Evolutionary conservation across 1,140 invertebrate genomes (phyloP).

Genomic region (Aphidius gifuensis): DNA sequence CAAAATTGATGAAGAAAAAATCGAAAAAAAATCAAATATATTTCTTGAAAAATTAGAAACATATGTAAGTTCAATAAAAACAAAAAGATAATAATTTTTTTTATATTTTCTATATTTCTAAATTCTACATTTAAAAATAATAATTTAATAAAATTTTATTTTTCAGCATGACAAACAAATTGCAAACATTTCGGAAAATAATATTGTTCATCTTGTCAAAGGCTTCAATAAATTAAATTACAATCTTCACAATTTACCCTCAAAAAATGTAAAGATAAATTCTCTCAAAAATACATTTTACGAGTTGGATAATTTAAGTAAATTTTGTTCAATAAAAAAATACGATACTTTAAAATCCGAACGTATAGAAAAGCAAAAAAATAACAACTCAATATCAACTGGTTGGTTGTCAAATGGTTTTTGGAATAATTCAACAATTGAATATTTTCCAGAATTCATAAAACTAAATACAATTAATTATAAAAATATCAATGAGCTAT

Average conservation of each 20-base stretch:
- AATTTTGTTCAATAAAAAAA: constrained; percentile 19
- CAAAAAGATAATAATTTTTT: neutral
- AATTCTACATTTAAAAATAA: neutral
- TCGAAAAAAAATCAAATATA: constrained; percentile 13
- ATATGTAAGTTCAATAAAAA: constrained; percentile 28
- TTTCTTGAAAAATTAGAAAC: constrained; percentile 32
- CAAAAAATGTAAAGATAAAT: neutral
- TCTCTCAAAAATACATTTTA: constrained; percentile 12
- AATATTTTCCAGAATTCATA: constrained; percentile 35
- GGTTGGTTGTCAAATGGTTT: constrained; percentile 42
- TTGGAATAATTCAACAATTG: constrained; percentile 37
- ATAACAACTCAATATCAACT: neutral
- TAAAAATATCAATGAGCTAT: constrained; percentile 32
- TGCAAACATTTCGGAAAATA: constrained; percentile 7
- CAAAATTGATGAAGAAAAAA: constrained; percentile 18
- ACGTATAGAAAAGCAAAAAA: neutral
- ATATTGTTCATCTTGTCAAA: constrained; percentile 7
- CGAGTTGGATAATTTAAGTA: constrained; percentile 25
- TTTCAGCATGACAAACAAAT: constrained; percentile 22
- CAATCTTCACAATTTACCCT: constrained; percentile 12
- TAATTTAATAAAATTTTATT: neutral
- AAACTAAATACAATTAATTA: constrained; percentile 34
- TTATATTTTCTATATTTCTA: neutral
- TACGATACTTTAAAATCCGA: constrained; percentile 19
- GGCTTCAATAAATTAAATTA: constrained; percentile 25